phyloP scores from a whole-genome alignment of 2,113 vertebrate species.

The Colistium nudipinnis region DNA sequence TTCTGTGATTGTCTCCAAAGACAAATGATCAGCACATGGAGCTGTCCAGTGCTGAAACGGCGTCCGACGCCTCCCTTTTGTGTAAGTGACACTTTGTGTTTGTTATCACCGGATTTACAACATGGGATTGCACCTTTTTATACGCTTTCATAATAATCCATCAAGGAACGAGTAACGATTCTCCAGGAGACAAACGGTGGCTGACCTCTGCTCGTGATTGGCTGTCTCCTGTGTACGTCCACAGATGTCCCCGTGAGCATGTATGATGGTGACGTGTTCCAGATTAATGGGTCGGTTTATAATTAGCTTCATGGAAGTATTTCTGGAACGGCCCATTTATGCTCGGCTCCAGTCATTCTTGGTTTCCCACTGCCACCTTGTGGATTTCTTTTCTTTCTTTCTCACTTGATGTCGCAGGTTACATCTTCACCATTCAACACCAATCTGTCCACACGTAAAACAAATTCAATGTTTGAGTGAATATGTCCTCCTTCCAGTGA shows the following conservation, averaged over 20 bases:
- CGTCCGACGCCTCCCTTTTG: not conserved
- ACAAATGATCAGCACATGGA: not conserved
- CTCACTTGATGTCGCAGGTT: constrained; percentile 31
- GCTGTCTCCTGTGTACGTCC: constrained; percentile 17
- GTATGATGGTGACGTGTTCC: constrained; percentile 46
- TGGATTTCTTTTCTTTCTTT: constrained; percentile 42
- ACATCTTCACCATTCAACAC: constrained; percentile 30
- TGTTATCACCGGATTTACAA: constrained; percentile 1
- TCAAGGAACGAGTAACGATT: constrained; percentile 6
- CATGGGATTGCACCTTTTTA: constrained; percentile 23
- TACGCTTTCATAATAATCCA: constrained; percentile 13
- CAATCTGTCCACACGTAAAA: constrained; percentile 11
- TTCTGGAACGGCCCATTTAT: constrained; percentile 64
- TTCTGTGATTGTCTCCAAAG: not conserved
- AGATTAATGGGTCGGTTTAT: constrained; percentile 61
- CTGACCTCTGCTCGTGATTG: constrained; percentile 30
- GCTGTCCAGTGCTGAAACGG: constrained; percentile 57
- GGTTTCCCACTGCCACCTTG: constrained; percentile 81
- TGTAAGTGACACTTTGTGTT: not conserved
- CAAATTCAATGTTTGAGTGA: constrained; percentile 3
- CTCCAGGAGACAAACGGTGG: not conserved
- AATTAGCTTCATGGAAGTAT: constrained; percentile 64
- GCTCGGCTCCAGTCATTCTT: constrained; percentile 51
- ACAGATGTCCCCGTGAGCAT: constrained; percentile 11
- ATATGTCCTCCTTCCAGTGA: no score